phyloP scores from a whole-genome alignment of 1,140 invertebrate species.

The Leptestheria dahalacensis region DNA sequence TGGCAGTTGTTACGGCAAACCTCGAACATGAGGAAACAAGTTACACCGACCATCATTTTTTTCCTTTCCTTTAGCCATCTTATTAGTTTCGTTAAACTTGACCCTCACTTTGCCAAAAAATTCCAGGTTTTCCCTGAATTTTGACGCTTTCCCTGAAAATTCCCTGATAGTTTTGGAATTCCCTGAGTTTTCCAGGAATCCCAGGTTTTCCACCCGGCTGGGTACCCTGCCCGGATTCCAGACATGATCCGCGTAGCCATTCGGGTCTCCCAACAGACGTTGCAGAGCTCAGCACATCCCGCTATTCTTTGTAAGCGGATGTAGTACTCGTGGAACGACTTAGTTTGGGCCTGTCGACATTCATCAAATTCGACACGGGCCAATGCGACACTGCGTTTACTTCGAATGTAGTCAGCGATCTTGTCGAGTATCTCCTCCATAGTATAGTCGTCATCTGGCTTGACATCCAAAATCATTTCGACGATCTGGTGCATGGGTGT shows the following conservation, averaged over 20 bases:
- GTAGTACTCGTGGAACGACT: not conserved
- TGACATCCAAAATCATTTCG: not conserved
- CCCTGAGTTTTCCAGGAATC: not conserved
- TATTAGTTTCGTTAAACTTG: not conserved
- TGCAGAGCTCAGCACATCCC: not conserved
- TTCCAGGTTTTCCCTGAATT: not conserved
- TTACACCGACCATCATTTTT: too few relatives aligned
- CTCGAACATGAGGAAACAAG: too few relatives aligned
- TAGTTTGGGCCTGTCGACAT: not conserved
- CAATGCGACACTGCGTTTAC: not conserved
- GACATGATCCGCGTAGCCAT: constrained; percentile 5
- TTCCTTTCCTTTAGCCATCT: not conserved
- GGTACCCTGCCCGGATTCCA: not conserved
- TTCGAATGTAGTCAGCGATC: not conserved
- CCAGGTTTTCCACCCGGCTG: not conserved
- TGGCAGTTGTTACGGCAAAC: too few relatives aligned
- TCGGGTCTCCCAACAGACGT: not conserved
- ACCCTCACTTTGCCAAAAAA: not conserved
- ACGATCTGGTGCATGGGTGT: not conserved
- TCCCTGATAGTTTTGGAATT: not conserved
- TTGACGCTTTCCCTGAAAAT: not conserved
- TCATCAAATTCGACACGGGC: not conserved
- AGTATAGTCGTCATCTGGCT: not conserved
- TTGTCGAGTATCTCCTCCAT: not conserved
- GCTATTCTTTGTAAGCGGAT: not conserved